Evolutionary conservation across 2,113 vertebrate species (phyloP).

Genomic region (Mungos mungo): DNA sequence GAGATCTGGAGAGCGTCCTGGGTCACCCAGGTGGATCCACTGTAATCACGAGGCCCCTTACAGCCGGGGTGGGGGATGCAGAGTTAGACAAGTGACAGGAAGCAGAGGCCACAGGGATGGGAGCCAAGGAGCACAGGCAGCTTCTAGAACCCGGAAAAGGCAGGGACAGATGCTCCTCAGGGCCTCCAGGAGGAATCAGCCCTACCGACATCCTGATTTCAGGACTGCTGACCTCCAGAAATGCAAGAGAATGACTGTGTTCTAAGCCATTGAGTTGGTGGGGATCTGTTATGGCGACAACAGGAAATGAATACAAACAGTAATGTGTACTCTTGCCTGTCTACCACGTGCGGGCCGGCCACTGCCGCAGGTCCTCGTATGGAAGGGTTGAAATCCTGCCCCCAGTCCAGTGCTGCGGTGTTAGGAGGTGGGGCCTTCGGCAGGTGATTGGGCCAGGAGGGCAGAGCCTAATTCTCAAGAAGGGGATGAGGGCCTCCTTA

Average conservation of each 20-base stretch:
- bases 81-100: not conserved
- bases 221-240: not conserved
- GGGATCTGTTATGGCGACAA: not conserved
- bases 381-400: not conserved
- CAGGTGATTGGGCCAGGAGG: not conserved
- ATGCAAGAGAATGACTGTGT: not conserved
- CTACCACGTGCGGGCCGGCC: not conserved
- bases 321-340: not conserved
- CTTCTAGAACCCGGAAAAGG: not conserved
- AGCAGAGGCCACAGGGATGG: not conserved
- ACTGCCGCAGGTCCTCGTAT: fast-evolving
- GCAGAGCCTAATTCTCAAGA: not conserved
- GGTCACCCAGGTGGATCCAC: not conserved
- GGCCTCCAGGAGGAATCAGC: not conserved
- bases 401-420: fast-evolving
- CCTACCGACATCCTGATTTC: not conserved
- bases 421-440: not conserved
- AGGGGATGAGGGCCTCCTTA: not conserved
- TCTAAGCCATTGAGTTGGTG: not conserved
- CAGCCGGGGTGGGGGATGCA: not conserved
- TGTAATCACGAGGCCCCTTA: no score
- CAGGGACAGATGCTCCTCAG: fast-evolving
- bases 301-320: not conserved
- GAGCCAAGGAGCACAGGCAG: fast-evolving
- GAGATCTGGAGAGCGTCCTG: not conserved